These are phyloP conservation scores for Tachystola acroxantha DNA, from an alignment of 2,888 invertebrate species.

Conservation along the genomic window DNA sequence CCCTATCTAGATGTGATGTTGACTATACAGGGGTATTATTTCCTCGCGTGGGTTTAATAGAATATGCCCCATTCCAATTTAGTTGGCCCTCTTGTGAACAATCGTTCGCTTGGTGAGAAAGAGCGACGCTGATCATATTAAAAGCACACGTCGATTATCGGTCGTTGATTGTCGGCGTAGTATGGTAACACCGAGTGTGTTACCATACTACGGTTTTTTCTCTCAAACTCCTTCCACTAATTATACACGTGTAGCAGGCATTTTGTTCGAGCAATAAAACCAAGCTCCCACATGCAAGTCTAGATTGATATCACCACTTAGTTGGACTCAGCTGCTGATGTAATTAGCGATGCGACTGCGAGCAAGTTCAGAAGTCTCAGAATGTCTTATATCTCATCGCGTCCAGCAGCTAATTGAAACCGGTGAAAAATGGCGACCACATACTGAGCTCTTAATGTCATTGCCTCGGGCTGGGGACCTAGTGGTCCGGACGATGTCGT, in stretches of 20 bases:
- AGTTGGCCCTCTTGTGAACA: no score
- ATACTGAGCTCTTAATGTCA: slow-evolving; percentile 48
- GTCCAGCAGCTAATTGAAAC: slow-evolving; percentile 45
- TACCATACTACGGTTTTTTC: no score
- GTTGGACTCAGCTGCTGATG: slow-evolving; percentile 54
- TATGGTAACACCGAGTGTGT: no score
- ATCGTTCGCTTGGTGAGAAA: no score
- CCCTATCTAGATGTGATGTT: no score
- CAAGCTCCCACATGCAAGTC: slow-evolving; percentile 37
- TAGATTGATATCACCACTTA: slow-evolving; percentile 61
- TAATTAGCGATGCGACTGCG: slow-evolving; percentile 47
- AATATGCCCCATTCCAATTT: no score
- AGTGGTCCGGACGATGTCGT: slow-evolving; percentile 8
- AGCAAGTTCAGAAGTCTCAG: slow-evolving; percentile 24
- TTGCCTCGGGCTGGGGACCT: slow-evolving; percentile 26
- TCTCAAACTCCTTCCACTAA: slow-evolving; percentile 14
- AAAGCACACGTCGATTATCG: no score
- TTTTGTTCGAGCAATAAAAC: slow-evolving; percentile 11
- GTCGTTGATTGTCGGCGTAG: no score
- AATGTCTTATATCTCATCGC: slow-evolving; percentile 32
- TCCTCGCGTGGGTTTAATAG: no score
- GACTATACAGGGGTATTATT: no score
- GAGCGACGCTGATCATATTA: no score
- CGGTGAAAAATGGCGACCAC: slow-evolving; percentile 58
- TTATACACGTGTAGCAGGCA: slow-evolving; percentile 13